These are phyloP conservation scores for Brotogeris chrysoptera DNA, from an alignment of 2,797 vertebrate genomes.

Conservation along the genomic window DNA sequence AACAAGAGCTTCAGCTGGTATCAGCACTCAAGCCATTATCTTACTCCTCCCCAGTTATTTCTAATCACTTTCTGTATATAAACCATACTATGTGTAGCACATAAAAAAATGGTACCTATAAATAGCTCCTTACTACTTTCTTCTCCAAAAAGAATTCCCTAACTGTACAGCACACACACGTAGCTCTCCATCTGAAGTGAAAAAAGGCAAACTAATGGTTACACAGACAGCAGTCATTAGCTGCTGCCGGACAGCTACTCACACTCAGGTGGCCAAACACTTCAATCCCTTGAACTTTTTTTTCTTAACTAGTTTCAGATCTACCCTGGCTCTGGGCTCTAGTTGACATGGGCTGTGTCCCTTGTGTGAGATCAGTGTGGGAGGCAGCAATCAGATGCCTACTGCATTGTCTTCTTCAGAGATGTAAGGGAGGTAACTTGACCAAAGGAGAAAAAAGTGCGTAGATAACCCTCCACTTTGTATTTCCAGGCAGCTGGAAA, in stretches of 20 bases:
- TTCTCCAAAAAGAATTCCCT: background rate
- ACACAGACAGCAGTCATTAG: background rate
- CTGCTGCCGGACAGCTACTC: background rate
- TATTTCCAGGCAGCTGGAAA: constrained; percentile 91
- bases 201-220: background rate
- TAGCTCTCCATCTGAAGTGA: background rate
- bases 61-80: background rate
- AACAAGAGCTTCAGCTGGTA: background rate
- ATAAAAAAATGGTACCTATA: background rate
- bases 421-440: background rate
- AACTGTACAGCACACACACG: background rate
- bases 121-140: background rate
- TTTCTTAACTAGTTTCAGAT: background rate
- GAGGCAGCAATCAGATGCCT: background rate
- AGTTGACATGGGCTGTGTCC: background rate
- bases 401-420: background rate
- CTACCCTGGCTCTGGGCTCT: background rate
- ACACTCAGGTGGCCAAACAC: background rate
- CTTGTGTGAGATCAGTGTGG: background rate
- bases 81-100: background rate
- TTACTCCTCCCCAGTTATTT: background rate
- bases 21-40: background rate
- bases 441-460: background rate
- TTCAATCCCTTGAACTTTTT: background rate
- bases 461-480: constrained; percentile 30